Conservation (phyloP, 2,113 vertebrate genomes). For the Nycticebus coucang region DNA sequence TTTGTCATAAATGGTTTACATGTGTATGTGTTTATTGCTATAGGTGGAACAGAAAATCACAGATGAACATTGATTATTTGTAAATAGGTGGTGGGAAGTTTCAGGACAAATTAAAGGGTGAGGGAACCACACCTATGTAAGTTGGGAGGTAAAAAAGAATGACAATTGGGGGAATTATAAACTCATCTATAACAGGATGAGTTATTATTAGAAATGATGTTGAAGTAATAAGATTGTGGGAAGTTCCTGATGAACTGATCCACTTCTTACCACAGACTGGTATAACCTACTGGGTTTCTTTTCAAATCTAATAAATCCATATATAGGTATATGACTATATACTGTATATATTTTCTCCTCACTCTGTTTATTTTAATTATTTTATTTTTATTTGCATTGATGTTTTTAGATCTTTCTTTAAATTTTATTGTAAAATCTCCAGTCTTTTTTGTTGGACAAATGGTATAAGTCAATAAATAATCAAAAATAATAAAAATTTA, state of each 20-base stretch:
- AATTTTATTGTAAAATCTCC: neutral
- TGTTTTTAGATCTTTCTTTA: neutral
- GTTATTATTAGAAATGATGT: neutral
- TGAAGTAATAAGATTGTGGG: neutral
- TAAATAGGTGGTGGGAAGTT: neutral
- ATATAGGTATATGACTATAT: neutral
- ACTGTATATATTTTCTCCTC: neutral
- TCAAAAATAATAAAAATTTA: neutral
- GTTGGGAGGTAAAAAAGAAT: too few relatives aligned
- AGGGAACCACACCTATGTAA: fast-evolving
- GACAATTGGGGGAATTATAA: neutral
- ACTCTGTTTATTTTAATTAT: neutral
- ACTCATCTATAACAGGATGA: too few relatives aligned
- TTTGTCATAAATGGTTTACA: neutral
- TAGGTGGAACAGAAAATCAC: neutral
- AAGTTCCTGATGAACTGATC: neutral
- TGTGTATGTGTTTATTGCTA: neutral
- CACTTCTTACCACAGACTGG: neutral
- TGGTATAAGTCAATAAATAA: neutral
- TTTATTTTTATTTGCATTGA: neutral
- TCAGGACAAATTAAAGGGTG: neutral
- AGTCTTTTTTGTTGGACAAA: neutral
- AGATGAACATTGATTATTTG: neutral
- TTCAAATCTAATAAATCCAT: neutral
- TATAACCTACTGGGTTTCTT: neutral